A percentile compares a stretch with the other conserved stretches of the same genome.
Evolutionary conservation across 1,140 invertebrate genomes (phyloP).

Genomic region (Diabrotica virgifera): DNA sequence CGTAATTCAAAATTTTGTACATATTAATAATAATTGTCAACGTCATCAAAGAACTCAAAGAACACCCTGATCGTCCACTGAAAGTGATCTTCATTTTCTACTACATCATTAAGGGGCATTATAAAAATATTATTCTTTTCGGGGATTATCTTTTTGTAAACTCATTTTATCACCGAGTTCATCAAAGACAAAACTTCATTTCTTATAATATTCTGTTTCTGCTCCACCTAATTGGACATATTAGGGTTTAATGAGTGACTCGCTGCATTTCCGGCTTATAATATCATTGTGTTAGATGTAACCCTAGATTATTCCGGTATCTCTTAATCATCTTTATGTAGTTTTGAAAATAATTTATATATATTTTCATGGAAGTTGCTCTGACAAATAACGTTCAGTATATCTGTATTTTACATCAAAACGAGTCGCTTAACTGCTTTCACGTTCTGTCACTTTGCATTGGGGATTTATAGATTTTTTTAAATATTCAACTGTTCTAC

Average conservation of each 20-base stretch:
- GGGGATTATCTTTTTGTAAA: too few relatives aligned
- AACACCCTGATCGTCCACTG: too few relatives aligned
- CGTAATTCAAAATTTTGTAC: too few relatives aligned
- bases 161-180: too few relatives aligned
- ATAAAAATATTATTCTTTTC: too few relatives aligned
- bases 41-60: too few relatives aligned
- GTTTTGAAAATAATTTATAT: conserved; percentile 1
- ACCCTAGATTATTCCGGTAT: not conserved
- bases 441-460: not conserved
- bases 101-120: too few relatives aligned
- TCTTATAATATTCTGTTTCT: too few relatives aligned
- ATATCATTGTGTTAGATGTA: not conserved
- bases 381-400: not conserved
- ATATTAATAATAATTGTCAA: too few relatives aligned
- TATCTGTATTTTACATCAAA: not conserved
- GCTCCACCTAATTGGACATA: not conserved
- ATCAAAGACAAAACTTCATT: too few relatives aligned
- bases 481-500: too few relatives aligned
- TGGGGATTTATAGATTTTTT: not conserved
- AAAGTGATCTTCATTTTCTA: too few relatives aligned
- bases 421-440: not conserved
- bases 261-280: not conserved
- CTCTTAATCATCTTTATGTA: conserved; percentile 1
- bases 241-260: not conserved
- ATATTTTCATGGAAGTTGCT: conserved; percentile 1